These are phyloP conservation scores for Pachliopta kotzebuea DNA, from an alignment of 2,888 invertebrate genomes.

Conservation along the genomic window DNA sequence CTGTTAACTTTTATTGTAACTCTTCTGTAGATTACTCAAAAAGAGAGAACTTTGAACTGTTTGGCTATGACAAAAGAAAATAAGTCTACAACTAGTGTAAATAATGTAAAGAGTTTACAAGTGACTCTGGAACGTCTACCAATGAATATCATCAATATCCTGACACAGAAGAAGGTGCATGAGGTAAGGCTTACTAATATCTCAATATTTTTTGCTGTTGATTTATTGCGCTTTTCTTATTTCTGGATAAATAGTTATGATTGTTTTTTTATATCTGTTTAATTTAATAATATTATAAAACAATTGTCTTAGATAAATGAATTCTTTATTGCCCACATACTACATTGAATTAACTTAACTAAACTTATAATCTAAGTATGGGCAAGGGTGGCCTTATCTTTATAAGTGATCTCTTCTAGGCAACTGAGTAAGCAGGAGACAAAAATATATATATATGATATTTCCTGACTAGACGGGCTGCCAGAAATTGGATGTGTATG, in stretches of 20 bases:
- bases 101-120: conserved; percentile 2
- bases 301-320: no score
- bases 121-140: conserved; percentile 21
- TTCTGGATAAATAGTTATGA: neutral
- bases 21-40: neutral
- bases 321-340: no score
- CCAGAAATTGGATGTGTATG: no score
- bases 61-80: neutral
- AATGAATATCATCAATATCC: neutral
- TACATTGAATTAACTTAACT: no score
- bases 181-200: neutral
- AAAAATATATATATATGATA: no score
- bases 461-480: no score
- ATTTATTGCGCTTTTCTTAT: neutral
- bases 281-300: neutral
- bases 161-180: conserved; percentile 6
- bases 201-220: neutral
- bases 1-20: neutral
- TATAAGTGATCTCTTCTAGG: no score
- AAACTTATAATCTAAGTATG: no score
- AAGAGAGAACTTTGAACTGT: neutral
- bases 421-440: no score
- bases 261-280: neutral
- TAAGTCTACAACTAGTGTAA: neutral
- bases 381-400: no score